Percentiles rank a stretch among this genome's conserved stretches.
These are phyloP conservation scores for Myotis pilosus DNA, from an alignment of 2,797 vertebrate species.

Conservation along the genomic window DNA sequence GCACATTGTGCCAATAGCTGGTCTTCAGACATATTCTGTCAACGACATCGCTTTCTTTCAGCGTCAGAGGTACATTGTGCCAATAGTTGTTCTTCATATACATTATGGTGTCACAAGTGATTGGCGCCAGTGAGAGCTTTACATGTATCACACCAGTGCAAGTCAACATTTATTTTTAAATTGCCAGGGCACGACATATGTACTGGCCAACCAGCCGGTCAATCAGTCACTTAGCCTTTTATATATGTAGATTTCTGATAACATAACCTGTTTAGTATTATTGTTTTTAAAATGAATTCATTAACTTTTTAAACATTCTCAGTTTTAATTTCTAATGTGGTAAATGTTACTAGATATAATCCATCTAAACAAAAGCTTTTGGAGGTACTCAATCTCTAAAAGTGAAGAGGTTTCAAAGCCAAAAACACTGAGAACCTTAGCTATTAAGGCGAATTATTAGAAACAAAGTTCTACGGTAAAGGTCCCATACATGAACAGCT, in stretches of 20 bases:
- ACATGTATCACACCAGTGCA: too few species aligned
- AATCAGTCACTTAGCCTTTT: too few species aligned
- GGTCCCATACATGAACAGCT: not conserved
- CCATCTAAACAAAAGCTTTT: not conserved
- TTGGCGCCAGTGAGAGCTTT: too few species aligned
- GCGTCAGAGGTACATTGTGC: too few species aligned
- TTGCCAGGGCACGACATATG: too few species aligned
- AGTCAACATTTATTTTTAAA: too few species aligned
- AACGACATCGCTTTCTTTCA: too few species aligned
- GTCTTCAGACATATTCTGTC: too few species aligned
- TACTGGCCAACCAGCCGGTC: too few species aligned
- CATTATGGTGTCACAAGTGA: too few species aligned
- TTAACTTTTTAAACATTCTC: not conserved
- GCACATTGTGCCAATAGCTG: too few species aligned
- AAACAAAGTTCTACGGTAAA: conserved; percentile 25
- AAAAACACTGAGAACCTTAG: not conserved
- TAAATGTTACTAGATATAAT: conserved; percentile 10
- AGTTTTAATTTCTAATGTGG: conserved; percentile 19
- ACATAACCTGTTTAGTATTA: not conserved
- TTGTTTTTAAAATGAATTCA: not conserved
- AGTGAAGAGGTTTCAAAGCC: not conserved
- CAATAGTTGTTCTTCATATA: too few species aligned
- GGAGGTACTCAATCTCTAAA: not conserved
- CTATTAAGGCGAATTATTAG: not conserved
- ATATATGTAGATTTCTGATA: not conserved